A percentile compares a stretch with the other conserved stretches of the same genome.
Evolutionary conservation across 1,140 invertebrate genomes (phyloP).

Genomic region (Chironomus tepperi): DNA sequence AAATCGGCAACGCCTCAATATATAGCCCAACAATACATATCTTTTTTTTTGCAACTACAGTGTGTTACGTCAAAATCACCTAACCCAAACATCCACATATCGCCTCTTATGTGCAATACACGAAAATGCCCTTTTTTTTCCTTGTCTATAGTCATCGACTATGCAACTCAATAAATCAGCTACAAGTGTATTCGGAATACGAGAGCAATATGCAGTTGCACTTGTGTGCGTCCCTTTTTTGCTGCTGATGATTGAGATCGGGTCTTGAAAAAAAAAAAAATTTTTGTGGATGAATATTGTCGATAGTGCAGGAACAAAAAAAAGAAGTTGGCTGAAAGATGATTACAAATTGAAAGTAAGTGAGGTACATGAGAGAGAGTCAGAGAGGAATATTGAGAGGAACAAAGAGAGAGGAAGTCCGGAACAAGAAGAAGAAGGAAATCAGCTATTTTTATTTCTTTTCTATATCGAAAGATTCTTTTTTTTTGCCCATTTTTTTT

Average conservation of each 20-base stretch:
- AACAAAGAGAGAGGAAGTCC: not conserved
- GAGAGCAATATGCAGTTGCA: no score
- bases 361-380: not conserved
- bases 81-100: not conserved
- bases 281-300: not conserved
- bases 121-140: no score
- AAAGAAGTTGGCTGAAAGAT: not conserved
- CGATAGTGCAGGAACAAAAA: not conserved
- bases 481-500: not conserved
- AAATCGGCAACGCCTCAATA: conserved; percentile 23
- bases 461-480: conserved; percentile 3
- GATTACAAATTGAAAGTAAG: not conserved
- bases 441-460: not conserved
- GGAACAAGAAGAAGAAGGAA: not conserved
- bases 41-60: not conserved
- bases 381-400: not conserved
- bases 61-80: not conserved
- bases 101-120: not conserved
- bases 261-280: no score
- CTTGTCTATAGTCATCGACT: not conserved
- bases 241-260: not conserved
- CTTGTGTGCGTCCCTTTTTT: not conserved
- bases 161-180: not conserved
- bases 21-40: not conserved
- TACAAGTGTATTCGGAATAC: not conserved